Conservation (phyloP, 2,888 invertebrate species). For the Dolichopus griseipennis region DNA sequence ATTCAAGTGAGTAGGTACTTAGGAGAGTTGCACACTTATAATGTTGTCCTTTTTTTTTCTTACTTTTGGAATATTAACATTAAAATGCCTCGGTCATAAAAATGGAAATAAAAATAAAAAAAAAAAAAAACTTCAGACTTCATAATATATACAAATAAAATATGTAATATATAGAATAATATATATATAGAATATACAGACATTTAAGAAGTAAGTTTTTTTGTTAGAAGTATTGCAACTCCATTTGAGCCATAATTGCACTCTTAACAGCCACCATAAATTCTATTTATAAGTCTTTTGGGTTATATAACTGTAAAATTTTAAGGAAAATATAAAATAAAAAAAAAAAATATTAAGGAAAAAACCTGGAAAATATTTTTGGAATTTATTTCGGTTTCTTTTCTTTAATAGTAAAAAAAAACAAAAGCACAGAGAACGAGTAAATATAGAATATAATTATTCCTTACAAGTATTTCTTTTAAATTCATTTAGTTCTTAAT, state of each 20-base stretch:
- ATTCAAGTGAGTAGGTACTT: not conserved
- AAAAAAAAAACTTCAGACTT: not conserved
- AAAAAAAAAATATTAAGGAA: not conserved
- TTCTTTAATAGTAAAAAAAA: not conserved
- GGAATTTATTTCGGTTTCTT: not conserved
- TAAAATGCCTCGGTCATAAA: not conserved
- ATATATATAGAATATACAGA: not conserved
- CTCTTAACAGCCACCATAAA: constrained; percentile 4
- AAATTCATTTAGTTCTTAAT: too few relatives aligned
- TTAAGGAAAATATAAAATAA: not conserved
- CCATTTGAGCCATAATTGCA: not conserved
- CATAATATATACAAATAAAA: not conserved
- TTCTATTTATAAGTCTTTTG: constrained; percentile 3
- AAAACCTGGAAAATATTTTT: not conserved
- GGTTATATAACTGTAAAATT: not conserved
- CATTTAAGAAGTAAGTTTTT: too few relatives aligned
- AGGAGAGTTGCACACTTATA: not conserved
- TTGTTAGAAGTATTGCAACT: not conserved
- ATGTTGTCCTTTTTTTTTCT: not conserved
- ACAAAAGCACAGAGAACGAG: too few relatives aligned
- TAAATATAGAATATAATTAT: too few relatives aligned
- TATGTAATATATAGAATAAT: not conserved
- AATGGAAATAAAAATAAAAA: not conserved
- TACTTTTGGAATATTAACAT: not conserved
- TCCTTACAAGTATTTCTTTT: too few relatives aligned